Percentiles rank a stretch among this genome's conserved stretches.
phyloP scores from a whole-genome alignment of 2,113 vertebrate species.

The Tragelaphus buxtoni region DNA sequence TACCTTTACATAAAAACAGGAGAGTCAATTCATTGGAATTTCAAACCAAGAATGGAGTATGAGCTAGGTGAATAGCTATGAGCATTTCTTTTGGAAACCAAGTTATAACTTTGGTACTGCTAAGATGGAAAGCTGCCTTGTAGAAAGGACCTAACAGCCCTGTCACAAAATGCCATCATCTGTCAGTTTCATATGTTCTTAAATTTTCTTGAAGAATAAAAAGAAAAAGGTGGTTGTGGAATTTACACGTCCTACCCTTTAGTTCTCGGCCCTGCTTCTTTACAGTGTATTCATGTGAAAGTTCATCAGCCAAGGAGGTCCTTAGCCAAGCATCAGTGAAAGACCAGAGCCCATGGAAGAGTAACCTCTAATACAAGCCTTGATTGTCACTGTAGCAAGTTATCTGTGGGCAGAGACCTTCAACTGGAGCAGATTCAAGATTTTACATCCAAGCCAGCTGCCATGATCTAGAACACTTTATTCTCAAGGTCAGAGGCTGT shows the following conservation, averaged over 20 bases:
- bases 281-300: background rate
- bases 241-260: background rate
- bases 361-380: background rate
- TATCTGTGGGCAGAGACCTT: background rate
- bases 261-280: background rate
- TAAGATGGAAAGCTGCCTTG: conserved; percentile 27
- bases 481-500: background rate
- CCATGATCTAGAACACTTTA: background rate
- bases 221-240: conserved; percentile 2
- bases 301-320: background rate
- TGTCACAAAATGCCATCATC: conserved; percentile 8
- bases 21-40: background rate
- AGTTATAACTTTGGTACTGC: background rate
- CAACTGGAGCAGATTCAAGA: background rate
- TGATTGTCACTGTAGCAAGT: background rate
- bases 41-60: background rate
- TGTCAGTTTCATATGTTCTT: conserved; percentile 11
- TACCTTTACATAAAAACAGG: conserved; percentile 3
- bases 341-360: background rate
- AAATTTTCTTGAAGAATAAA: conserved; percentile 36
- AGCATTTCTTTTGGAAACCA: conserved; percentile 23
- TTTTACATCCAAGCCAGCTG: background rate
- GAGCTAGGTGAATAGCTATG: background rate
- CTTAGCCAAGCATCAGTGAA: background rate
- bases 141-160: background rate